Conservation (phyloP, 2,888 invertebrate species). For the Tetanocera ferruginea region DNA sequence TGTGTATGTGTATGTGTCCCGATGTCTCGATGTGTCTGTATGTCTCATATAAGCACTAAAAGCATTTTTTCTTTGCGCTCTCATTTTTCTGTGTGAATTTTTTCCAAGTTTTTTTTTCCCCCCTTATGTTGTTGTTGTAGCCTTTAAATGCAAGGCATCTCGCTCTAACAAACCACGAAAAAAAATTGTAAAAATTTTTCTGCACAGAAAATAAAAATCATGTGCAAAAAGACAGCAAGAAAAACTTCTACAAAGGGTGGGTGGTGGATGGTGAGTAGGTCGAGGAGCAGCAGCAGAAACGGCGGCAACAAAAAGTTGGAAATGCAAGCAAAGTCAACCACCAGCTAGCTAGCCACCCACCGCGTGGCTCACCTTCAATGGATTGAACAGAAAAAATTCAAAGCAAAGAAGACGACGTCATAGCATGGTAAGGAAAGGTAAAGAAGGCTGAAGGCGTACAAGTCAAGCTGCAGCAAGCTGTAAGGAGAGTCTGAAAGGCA, state of each 20-base stretch:
- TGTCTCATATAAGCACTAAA: conserved; percentile 41
- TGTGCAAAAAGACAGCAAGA: conserved; percentile 41
- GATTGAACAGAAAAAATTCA: conserved; percentile 3
- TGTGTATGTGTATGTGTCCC: conserved; percentile 9
- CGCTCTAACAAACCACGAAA: conserved; percentile 47
- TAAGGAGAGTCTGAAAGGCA: not conserved
- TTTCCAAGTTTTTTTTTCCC: conserved; percentile 49
- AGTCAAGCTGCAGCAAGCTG: conserved; percentile 8
- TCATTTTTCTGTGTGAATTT: conserved; percentile 32
- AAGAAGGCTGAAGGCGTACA: conserved; percentile 1
- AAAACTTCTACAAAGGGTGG: not conserved
- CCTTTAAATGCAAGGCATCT: conserved; percentile 43
- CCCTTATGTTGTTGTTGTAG: conserved; percentile 40
- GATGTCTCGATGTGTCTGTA: conserved; percentile 11
- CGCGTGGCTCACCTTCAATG: not conserved
- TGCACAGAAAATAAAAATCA: conserved; percentile 66
- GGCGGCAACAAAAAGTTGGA: not conserved
- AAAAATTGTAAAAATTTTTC: conserved; percentile 51
- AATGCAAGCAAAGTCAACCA: not conserved
- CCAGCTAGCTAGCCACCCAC: not conserved
- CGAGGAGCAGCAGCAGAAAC: conserved; percentile 7
- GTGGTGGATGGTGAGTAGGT: conserved; percentile 13
- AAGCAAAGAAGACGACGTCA: not conserved
- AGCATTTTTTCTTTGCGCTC: conserved; percentile 43
- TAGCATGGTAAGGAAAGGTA: not conserved